phyloP scores from a whole-genome alignment of 2,113 vertebrate species.

The Athene noctua region DNA sequence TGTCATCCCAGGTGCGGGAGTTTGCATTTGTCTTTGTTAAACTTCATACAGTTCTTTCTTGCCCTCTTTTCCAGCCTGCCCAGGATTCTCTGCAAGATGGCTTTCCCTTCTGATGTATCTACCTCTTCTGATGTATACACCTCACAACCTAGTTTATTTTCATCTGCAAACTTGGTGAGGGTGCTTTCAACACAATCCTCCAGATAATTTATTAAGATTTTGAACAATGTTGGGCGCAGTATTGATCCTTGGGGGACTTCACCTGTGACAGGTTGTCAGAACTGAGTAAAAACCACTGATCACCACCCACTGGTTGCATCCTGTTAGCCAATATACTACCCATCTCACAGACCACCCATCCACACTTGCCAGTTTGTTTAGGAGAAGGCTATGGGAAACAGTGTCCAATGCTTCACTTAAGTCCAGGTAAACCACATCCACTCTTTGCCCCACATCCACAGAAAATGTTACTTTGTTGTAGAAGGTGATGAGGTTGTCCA shows the following conservation, averaged over 20 bases:
- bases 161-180: neutral
- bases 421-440: neutral
- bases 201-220: neutral
- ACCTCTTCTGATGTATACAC: neutral
- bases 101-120: neutral
- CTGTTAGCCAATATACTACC: neutral
- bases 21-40: neutral
- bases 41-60: neutral
- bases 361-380: neutral
- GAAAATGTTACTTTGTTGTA: neutral
- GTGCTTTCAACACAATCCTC: neutral
- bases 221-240: neutral
- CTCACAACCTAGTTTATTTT: neutral
- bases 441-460: neutral
- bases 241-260: neutral
- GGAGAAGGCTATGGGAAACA: fast-evolving
- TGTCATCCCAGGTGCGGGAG: neutral
- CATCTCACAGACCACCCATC: neutral
- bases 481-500: neutral
- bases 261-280: neutral
- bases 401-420: neutral
- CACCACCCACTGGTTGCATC: neutral
- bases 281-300: neutral
- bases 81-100: neutral
- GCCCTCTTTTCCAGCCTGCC: fast-evolving